Evolutionary conservation across 1,140 invertebrate genomes (phyloP), one percentile per base, ranked within the genome.

Genomic region (Eriocheir sinensis): DNA sequence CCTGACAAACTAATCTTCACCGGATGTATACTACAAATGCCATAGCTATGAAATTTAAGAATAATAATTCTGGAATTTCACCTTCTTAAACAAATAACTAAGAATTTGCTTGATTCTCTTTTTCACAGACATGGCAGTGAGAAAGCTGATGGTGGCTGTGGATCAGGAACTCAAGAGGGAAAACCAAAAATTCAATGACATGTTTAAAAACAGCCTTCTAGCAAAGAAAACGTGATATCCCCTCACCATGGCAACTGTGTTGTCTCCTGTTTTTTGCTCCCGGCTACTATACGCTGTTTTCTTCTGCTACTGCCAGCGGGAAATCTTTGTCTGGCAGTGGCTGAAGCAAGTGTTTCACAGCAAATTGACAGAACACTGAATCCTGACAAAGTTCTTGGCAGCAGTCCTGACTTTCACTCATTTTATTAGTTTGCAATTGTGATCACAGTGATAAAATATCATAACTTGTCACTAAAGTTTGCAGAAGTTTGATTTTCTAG

Each of bases 111-210:
- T n/a, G n/a, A 36, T n/a, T 30, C 21, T 40, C 32, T n/a, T 81
- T 80, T 15, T n/a, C 2, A n/a, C 90, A 94, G 94, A 94, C 34
- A 92, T 88, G 83, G 94, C 94, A 38, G 89, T 94, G 38, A 92
- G 48, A 38, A 91, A 86, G 30, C 44, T 94, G 34, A 60, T 94
- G 48, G 40, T 83, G 38, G 36, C 44, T 3, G 94, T 94, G 40
- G 94, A 94, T 38, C 94, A 94, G 41, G 94, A 94, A 38, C 81
- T 94, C 4, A 94, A 91, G 89, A 91, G 86, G 86, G 94, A 94
- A 30, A 92, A 92, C 3, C 86, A 94, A 40, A 94, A 94, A n/a
- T 94, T 94, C 38, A 94, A 48, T 94, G 89, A 94, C 21, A 94
- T 94, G 94, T 94, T 94, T n/a, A 94, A 72, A n/a, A 94, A 94